Percentiles rank a stretch among this genome's conserved stretches.
Evolutionary conservation across 2,888 invertebrate species (phyloP).

Genomic region (Bombylius discolor): DNA sequence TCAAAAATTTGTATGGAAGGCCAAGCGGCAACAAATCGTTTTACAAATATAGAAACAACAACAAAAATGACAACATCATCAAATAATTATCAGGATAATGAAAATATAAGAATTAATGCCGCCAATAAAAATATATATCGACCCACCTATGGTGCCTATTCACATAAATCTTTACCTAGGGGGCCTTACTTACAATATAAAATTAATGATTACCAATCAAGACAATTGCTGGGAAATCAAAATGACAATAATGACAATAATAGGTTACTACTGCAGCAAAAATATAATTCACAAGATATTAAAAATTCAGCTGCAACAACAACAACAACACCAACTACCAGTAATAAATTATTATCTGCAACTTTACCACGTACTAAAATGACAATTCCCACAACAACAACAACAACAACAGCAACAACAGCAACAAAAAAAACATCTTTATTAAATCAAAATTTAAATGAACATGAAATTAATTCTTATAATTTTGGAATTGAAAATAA

Average conservation of each 20-base stretch:
- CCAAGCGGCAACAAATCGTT: neutral
- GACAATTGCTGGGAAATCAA: neutral
- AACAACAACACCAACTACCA: neutral
- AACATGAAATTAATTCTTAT: too few species aligned
- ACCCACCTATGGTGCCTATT: constrained; percentile 20
- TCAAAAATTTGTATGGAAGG: neutral
- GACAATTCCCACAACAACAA: neutral
- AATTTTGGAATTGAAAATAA: too few species aligned
- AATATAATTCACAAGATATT: neutral
- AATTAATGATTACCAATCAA: constrained; percentile 8
- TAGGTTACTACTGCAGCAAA: constrained; percentile 6
- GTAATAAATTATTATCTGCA: neutral
- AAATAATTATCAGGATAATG: constrained; percentile 4
- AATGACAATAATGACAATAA: constrained; percentile 14
- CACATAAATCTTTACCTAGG: constrained; percentile 17
- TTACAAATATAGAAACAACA: neutral
- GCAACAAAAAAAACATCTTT: neutral
- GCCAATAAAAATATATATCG: constrained; percentile 9
- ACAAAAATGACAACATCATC: neutral
- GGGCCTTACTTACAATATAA: constrained; percentile 22
- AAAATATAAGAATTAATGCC: constrained; percentile 5
- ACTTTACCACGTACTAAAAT: constrained; percentile 1
- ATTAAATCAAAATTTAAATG: neutral
- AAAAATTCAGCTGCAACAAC: neutral
- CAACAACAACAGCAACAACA: neutral